Evolutionary conservation across 2,888 invertebrate species (phyloP).

Genomic region (Nineta flava): DNA sequence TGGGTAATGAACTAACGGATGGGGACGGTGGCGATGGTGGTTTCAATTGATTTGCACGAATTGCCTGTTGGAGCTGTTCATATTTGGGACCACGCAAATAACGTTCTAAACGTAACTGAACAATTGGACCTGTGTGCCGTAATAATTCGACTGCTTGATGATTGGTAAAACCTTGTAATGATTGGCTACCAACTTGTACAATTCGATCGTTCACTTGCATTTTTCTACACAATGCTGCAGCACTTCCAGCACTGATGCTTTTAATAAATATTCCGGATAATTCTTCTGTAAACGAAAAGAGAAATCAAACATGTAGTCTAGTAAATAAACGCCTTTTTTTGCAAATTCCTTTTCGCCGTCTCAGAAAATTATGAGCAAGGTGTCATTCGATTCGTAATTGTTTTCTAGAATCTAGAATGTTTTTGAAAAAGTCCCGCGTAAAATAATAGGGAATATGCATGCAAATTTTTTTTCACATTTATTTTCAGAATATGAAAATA

Average conservation of each 20-base stretch:
- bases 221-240: conserved; percentile 80
- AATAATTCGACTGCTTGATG: conserved; percentile 83
- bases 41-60: conserved; percentile 52
- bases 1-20: conserved; percentile 55
- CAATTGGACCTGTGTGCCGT: conserved; percentile 62
- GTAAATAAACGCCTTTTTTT: not conserved
- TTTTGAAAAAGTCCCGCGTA: too few species aligned
- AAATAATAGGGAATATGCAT: too few species aligned
- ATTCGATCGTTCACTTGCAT: conserved; percentile 95
- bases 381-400: too few species aligned
- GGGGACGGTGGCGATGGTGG: conserved; percentile 48
- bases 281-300: conserved; percentile 53
- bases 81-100: conserved; percentile 80
- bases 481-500: too few species aligned
- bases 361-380: not conserved
- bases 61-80: conserved; percentile 64
- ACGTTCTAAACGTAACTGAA: conserved; percentile 51
- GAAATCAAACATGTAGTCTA: conserved; percentile 4
- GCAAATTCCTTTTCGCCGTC: too few species aligned
- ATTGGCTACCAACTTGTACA: conserved; percentile 83
- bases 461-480: too few species aligned
- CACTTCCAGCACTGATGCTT: conserved; percentile 92
- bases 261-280: conserved; percentile 99
- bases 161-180: conserved; percentile 83
- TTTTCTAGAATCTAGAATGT: too few species aligned